phyloP scores from a whole-genome alignment of 2,888 invertebrate species.

The Hoplodrina blanda region DNA sequence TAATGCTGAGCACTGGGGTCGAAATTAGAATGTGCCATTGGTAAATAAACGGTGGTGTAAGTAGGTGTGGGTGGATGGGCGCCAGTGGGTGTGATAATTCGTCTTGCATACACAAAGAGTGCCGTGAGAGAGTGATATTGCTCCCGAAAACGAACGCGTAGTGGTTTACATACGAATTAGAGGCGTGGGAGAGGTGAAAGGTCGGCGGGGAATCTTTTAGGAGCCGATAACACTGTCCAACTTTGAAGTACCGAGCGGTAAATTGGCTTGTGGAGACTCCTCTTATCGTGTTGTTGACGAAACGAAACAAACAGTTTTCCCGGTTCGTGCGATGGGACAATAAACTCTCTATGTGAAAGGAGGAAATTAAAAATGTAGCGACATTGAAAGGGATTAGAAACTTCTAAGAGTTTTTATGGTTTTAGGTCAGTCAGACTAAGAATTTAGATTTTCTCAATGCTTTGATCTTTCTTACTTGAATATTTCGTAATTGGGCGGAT shows the following conservation, averaged over 20 bases:
- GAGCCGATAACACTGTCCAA: constrained; percentile 64
- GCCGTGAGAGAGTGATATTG: constrained; percentile 87
- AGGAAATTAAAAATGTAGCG: constrained; percentile 19
- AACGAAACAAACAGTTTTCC: constrained; percentile 51
- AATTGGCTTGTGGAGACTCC: constrained; percentile 47
- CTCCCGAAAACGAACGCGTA: constrained; percentile 82
- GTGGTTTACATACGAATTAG: constrained; percentile 84
- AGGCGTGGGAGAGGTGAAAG: constrained; percentile 89
- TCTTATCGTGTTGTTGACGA: constrained; percentile 52
- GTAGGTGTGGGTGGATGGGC: constrained; percentile 81
- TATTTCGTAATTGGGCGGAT: constrained; percentile 3
- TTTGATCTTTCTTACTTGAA: neutral
- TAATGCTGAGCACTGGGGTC: constrained; percentile 74
- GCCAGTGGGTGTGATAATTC: constrained; percentile 90
- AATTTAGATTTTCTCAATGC: constrained; percentile 24
- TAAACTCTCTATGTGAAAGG: constrained; percentile 21
- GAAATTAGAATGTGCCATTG: constrained; percentile 73
- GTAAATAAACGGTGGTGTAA: constrained; percentile 73
- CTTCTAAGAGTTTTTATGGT: constrained; percentile 13
- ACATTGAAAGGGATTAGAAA: constrained; percentile 21
- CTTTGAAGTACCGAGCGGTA: constrained; percentile 68
- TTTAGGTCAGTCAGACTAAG: constrained; percentile 26
- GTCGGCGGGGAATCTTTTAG: constrained; percentile 74
- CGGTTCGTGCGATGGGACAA: constrained; percentile 20
- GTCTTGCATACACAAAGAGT: constrained; percentile 85